Percentiles rank a stretch among this genome's conserved stretches.
Evolutionary conservation across 2,113 vertebrate genomes (phyloP).

Genomic region (Neopipo cinnamomea): DNA sequence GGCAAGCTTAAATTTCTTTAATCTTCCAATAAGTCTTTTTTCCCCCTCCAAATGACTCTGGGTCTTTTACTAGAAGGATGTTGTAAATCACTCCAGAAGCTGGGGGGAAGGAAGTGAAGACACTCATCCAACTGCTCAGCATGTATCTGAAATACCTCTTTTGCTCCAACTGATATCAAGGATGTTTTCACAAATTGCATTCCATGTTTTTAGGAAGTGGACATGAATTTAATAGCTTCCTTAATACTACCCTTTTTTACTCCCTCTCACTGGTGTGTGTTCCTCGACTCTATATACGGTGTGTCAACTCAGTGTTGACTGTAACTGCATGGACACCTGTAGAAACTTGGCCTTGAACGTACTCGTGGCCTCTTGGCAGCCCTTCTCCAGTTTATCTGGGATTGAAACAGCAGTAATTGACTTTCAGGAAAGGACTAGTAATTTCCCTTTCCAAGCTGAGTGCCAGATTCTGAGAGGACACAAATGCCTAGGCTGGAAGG

Average conservation of each 20-base stretch:
- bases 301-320: background rate
- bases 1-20: constrained; percentile 38
- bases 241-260: background rate
- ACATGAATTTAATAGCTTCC: constrained; percentile 8
- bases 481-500: background rate
- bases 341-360: constrained; percentile 22
- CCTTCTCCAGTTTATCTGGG: constrained; percentile 11
- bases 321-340: constrained; percentile 16
- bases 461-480: constrained; percentile 8
- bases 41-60: background rate
- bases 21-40: constrained; percentile 16
- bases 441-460: constrained; percentile 6
- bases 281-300: background rate
- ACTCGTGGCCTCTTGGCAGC: constrained; percentile 2
- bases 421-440: constrained; percentile 19
- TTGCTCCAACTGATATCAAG: background rate
- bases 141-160: background rate
- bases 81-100: constrained; percentile 15
- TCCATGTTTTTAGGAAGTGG: constrained; percentile 9
- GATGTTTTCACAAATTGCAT: background rate
- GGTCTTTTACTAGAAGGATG: constrained; percentile 25
- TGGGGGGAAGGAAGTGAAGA: constrained; percentile 32
- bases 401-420: constrained; percentile 9
- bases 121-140: background rate
- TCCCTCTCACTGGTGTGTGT: background rate